A percentile compares a stretch with the other conserved stretches of the same genome.
phyloP scores from a whole-genome alignment of 2,113 vertebrate species.

The Falco punctatus region DNA sequence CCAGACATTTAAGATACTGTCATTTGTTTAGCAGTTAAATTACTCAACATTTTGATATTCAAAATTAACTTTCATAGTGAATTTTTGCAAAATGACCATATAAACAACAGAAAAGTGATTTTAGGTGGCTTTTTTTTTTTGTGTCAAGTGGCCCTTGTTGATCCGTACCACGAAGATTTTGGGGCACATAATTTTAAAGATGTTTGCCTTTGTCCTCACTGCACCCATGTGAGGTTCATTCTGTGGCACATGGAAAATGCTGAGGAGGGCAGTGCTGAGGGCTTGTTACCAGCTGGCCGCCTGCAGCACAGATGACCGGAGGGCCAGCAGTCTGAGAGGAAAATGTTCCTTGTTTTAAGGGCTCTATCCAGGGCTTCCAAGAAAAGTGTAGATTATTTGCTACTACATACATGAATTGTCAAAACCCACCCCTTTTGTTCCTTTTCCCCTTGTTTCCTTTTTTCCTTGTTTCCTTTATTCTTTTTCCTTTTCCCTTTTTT shows the following conservation, averaged over 20 bases:
- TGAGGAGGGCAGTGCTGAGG: background rate
- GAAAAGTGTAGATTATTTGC: background rate
- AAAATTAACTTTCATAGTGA: background rate
- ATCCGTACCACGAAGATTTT: background rate
- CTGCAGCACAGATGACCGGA: background rate
- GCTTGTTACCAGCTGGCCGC: background rate
- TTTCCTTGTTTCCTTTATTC: fast-evolving
- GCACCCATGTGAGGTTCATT: background rate
- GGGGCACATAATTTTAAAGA: background rate
- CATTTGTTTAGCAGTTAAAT: background rate
- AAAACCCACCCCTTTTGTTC: background rate
- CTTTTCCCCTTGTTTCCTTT: too few species aligned
- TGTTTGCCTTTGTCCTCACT: background rate
- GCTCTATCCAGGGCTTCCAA: background rate
- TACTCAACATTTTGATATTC: background rate
- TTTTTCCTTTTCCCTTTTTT: fast-evolving
- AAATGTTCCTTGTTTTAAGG: background rate
- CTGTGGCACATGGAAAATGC: background rate
- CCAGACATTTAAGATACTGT: background rate
- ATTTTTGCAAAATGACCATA: background rate
- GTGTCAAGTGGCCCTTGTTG: background rate
- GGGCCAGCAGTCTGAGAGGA: background rate
- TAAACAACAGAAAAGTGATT: background rate
- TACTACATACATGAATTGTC: background rate
- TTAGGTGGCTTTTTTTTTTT: background rate